These are phyloP conservation scores for Zygothrica quintamaculata DNA, from an alignment of 2,888 invertebrate species.

Conservation along the genomic window DNA sequence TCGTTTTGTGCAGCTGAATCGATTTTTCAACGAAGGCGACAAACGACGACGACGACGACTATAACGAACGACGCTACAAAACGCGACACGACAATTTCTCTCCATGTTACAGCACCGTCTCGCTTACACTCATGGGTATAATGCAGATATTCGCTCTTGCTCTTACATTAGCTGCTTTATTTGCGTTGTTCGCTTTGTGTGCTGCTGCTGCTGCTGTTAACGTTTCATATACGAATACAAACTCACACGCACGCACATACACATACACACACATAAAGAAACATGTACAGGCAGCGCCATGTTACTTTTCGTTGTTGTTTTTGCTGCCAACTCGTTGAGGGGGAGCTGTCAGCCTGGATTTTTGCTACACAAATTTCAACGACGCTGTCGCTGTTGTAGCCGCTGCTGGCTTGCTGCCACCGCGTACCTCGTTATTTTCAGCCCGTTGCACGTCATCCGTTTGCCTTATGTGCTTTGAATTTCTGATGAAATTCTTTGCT, in stretches of 20 bases:
- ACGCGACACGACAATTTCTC: conserved; percentile 75
- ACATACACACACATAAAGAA: conserved; percentile 20
- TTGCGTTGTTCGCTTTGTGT: conserved; percentile 62
- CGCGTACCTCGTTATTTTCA: conserved; percentile 63
- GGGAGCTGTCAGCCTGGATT: conserved; percentile 80
- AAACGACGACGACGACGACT: conserved; percentile 38
- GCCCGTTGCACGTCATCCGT: conserved; percentile 74
- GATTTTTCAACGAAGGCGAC: conserved; percentile 70
- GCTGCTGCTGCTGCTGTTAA: conserved; percentile 34
- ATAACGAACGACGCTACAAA: conserved; percentile 31
- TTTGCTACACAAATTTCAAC: conserved; percentile 68
- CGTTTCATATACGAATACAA: conserved; percentile 32
- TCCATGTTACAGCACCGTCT: conserved; percentile 50
- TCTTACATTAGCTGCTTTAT: conserved; percentile 47
- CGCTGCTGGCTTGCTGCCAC: conserved; percentile 40
- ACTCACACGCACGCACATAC: conserved; percentile 23
- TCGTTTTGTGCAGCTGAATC: conserved; percentile 70
- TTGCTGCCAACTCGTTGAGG: conserved; percentile 54
- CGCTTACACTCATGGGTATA: conserved; percentile 29
- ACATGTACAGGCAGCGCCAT: conserved; percentile 64
- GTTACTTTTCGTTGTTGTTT: conserved; percentile 74
- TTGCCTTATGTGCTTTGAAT: conserved; percentile 73
- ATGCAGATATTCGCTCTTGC: conserved; percentile 26
- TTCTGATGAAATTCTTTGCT: conserved; percentile 82
- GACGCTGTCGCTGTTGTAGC: conserved; percentile 46